phyloP scores from a whole-genome alignment of 1,140 invertebrate species.

The Scaptomyza montana region DNA sequence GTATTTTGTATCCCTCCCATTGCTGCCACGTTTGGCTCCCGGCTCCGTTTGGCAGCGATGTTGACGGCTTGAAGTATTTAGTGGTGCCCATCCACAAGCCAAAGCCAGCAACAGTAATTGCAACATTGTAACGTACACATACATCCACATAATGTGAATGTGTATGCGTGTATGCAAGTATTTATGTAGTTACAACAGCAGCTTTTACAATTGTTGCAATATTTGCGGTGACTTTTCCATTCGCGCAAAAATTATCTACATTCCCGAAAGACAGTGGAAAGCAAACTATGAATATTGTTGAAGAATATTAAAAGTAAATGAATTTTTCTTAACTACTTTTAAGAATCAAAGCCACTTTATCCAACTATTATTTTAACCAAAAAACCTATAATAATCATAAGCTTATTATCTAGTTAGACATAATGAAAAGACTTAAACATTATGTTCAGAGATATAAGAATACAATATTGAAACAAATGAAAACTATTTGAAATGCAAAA shows the following conservation, averaged over 20 bases:
- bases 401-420: no score
- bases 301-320: neutral
- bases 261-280: neutral
- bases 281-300: neutral
- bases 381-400: no score
- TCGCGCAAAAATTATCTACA: neutral
- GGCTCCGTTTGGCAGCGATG: slow-evolving; percentile 28
- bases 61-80: slow-evolving; percentile 51
- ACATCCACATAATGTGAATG: no score
- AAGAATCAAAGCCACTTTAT: neutral
- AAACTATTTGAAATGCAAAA: no score
- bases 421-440: no score
- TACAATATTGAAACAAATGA: no score
- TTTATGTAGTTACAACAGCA: no score
- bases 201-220: slow-evolving; percentile 48
- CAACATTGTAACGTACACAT: slow-evolving; percentile 6
- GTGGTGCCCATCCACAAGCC: slow-evolving; percentile 27
- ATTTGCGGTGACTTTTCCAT: slow-evolving; percentile 51
- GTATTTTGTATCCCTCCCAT: no score
- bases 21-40: no score
- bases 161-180: neutral
- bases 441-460: no score
- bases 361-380: neutral
- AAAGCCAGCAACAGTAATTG: slow-evolving; percentile 14
- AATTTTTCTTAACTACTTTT: neutral